A percentile compares a stretch with the other conserved stretches of the same genome.
Conservation (phyloP, 1,140 invertebrate species). For the Yoshiicerus persimilis region DNA sequence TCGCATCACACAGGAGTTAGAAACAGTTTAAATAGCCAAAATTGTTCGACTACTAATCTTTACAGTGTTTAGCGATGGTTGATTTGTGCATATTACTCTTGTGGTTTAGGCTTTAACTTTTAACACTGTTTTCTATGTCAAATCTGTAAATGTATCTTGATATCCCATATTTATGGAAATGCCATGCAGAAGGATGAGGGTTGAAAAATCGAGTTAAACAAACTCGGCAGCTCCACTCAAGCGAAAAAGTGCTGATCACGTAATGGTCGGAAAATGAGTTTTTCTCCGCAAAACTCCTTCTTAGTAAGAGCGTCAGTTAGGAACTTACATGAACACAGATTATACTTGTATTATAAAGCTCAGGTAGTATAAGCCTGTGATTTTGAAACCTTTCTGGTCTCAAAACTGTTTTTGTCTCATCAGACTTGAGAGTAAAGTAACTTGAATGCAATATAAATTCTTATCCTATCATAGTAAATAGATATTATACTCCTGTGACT, state of each 20-base stretch:
- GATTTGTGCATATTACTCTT: background rate
- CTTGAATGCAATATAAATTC: background rate
- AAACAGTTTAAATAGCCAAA: background rate
- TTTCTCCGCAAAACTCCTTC: constrained; percentile 25
- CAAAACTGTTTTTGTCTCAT: background rate
- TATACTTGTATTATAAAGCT: background rate
- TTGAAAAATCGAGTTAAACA: constrained; percentile 33
- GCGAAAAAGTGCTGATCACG: constrained; percentile 35
- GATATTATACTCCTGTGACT: background rate
- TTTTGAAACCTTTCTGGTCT: background rate
- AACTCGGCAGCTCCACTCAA: constrained; percentile 27
- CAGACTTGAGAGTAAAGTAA: background rate
- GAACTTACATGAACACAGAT: background rate
- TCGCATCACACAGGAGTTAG: too few species aligned
- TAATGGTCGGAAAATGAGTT: constrained; percentile 33
- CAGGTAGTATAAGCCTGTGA: background rate
- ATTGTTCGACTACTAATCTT: background rate
- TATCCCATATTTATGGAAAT: constrained; percentile 6
- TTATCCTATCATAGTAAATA: background rate
- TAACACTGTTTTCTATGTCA: background rate
- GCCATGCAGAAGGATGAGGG: background rate
- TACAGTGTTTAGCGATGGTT: background rate
- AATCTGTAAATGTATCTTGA: background rate
- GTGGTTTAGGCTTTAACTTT: background rate
- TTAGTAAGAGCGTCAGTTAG: background rate